Evolutionary conservation across 2,113 vertebrate species (phyloP), one percentile per base, ranked within the genome.

Genomic region (Ovibos moschatus): DNA sequence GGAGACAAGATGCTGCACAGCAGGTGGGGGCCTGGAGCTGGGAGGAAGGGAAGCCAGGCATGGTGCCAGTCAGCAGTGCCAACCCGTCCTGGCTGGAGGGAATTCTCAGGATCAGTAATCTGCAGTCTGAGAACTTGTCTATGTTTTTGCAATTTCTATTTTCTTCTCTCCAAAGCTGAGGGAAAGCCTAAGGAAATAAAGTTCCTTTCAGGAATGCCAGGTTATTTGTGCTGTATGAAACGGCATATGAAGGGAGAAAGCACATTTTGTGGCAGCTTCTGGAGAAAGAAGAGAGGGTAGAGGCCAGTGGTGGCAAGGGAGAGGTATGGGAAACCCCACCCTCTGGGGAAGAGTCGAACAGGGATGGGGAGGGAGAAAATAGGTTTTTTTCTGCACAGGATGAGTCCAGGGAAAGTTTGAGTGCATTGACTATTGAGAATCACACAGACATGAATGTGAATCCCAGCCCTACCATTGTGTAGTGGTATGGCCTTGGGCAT

Each of bases 131-230:
- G 96, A 87, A 95, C 89, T 55, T 96, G 96, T 97, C 97, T 91
- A 2, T 87, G 86, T 97, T 97, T 97, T 87, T 94, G 93, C 96
- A 86, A 93, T 98, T 95, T 97, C 97, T 97, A 45, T 98, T 96
- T 98, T 94, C 96, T 94, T 87, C 0, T 13, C 89, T 83, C 6
- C 93, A 36, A 91, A 97, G 89, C 95, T 87, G 91, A 95, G 82
- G 62, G 91, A 84, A 91, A 97, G 96, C 97, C 97, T 97, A 51
- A 78, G 79, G 47, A 96, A 98, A 97, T 96, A 53, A 83, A 97
- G 96, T 95, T 92, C 96, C 71, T 97, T 94, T 96, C 91, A 84
- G 82, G 89, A 89, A 60, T 43, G 96, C 95, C 97, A 97, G 94
- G 55, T 89, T 87, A 74, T 97, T 95, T 55, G 43, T 21, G 85